phyloP scores from a whole-genome alignment of 1,140 invertebrate species.

The Venturia canescens region DNA sequence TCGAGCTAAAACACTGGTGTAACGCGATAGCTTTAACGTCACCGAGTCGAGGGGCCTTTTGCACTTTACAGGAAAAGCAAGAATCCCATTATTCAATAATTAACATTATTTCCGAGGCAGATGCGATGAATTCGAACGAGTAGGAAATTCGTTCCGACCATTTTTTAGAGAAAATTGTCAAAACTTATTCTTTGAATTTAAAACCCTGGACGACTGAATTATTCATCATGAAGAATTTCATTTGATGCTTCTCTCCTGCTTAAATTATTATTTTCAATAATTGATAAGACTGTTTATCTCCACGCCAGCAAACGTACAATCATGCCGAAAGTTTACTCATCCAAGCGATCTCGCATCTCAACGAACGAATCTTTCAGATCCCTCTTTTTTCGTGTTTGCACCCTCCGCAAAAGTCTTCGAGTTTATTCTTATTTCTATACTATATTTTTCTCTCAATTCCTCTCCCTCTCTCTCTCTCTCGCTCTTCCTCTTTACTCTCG shows the following conservation, averaged over 20 bases:
- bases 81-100: background rate
- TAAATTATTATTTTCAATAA: too few relatives aligned
- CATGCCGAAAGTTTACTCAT: conserved; percentile 10
- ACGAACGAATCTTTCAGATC: background rate
- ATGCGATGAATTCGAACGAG: too few relatives aligned
- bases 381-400: background rate
- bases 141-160: too few relatives aligned
- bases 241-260: too few relatives aligned
- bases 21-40: conserved; percentile 34
- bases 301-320: background rate
- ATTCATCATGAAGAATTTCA: too few relatives aligned
- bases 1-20: background rate
- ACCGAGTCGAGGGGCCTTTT: conserved; percentile 8
- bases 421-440: conserved; percentile 1
- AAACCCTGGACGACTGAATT: too few relatives aligned
- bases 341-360: background rate
- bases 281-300: too few relatives aligned
- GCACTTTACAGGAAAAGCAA: background rate
- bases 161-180: too few relatives aligned
- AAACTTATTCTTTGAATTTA: too few relatives aligned
- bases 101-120: background rate
- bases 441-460: background rate
- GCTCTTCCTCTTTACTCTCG: background rate
- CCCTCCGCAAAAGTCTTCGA: conserved; percentile 10
- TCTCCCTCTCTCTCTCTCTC: background rate